These are phyloP conservation scores for Physocephala rufipes DNA, from an alignment of 2,888 invertebrate species.

Conservation along the genomic window DNA sequence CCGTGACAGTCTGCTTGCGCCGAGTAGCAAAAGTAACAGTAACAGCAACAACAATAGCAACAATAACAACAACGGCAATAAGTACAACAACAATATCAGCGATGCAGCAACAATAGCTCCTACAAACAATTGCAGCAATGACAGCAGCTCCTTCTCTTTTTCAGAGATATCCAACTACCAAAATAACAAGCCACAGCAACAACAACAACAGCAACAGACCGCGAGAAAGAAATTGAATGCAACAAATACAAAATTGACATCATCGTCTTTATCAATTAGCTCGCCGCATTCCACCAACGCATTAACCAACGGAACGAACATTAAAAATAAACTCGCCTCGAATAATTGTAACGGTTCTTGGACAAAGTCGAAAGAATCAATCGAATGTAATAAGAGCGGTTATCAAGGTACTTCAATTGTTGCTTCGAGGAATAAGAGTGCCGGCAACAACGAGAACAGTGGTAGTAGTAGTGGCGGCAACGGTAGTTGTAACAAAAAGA, in stretches of 20 bases:
- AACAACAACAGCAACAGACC: slow-evolving; percentile 22
- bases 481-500: slow-evolving; percentile 18
- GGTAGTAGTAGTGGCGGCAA: background rate
- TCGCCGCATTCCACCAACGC: slow-evolving; percentile 29
- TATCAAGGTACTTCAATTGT: background rate
- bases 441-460: slow-evolving; percentile 17
- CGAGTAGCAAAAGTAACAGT: slow-evolving; percentile 1
- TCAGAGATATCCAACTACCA: background rate
- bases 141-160: slow-evolving; percentile 24
- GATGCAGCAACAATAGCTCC: slow-evolving; percentile 18
- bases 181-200: slow-evolving; percentile 16
- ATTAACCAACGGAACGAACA: slow-evolving; percentile 21
- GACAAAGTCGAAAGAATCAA: slow-evolving; percentile 14
- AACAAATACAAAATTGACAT: slow-evolving; percentile 10
- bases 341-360: slow-evolving; percentile 38
- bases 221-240: slow-evolving; percentile 35
- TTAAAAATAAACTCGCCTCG: slow-evolving; percentile 35
- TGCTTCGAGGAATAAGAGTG: background rate
- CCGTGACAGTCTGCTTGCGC: background rate
- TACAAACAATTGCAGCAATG: slow-evolving; percentile 35
- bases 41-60: slow-evolving; percentile 22
- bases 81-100: background rate
- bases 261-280: slow-evolving; percentile 29
- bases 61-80: slow-evolving; percentile 12
- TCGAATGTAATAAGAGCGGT: slow-evolving; percentile 15